Base-by-base conservation (phyloP, 2,888 invertebrate species). In the Stenodera caucasica region DNA sequence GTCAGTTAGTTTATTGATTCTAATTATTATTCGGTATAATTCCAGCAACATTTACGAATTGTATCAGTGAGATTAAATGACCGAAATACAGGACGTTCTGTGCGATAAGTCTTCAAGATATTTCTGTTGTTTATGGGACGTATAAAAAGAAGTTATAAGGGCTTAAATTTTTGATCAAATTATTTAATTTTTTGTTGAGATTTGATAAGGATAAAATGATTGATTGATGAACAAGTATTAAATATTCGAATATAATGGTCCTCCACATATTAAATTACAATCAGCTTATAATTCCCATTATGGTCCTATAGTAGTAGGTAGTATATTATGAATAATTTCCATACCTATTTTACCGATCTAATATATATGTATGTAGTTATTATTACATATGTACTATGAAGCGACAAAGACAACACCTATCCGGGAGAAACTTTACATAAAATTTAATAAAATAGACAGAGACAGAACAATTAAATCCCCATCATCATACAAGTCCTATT, bases 211-310 rank as follows among this genome's bases (percentile, higher is more conserved):
- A n/a, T n/a, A n/a, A 26, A 5, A 5, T 26, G 26, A 26, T 3
- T 26, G 26, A 7, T 7, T 3, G 26, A 26, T 26, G 7, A 5
- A 26, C n/a, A 26, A 3, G 26, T 5, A 26, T 7, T 26, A 26
- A 26, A 26, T 26, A 26, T 26, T 26, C 26, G 26, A 26, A 26
- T 26, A 26, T 3, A 26, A 26, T 5, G 4, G 35, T 35, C 5
- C 14, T 14, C 29, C 14, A 14, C 11, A 50, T 29, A 50, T 50
- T 30, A 32, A 52, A 32, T 32, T 52, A n/a, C 9, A 21, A 1
- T 52, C 15, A 29, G 6, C 32, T 52, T 52, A 15, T 15, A 18
- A n/a, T 33, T 52, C n/a, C 52, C 32, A 33, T 52, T 52, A 52
- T 18, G 29, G 9, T 15, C 33, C 1, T 6, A n/a, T n/a, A n/a